Percentiles rank a stretch among this genome's conserved stretches.
Evolutionary conservation across 2,797 vertebrate genomes (phyloP).

Genomic region (Oreochromis mossambicus): DNA sequence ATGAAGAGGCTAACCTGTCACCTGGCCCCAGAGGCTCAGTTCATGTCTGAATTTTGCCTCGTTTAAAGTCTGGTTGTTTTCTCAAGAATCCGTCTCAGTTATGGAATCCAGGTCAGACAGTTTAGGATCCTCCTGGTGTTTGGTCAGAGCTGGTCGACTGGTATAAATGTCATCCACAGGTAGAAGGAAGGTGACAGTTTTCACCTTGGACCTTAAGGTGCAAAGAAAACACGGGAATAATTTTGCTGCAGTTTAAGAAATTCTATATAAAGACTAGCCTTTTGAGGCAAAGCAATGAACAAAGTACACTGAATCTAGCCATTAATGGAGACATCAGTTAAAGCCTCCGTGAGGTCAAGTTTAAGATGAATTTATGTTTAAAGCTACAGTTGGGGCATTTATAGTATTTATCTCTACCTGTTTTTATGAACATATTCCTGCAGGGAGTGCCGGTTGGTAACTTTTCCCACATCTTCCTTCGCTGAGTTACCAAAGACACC

Average conservation of each 20-base stretch:
- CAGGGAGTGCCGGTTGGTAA: constrained; percentile 68
- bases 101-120: constrained; percentile 71
- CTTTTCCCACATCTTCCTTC: constrained; percentile 37
- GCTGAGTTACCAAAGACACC: constrained; percentile 15
- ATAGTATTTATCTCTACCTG: constrained; percentile 70
- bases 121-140: constrained; percentile 67
- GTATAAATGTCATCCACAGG: constrained; percentile 82
- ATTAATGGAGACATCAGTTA: background rate
- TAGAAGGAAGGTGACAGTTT: constrained; percentile 90
- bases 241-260: background rate
- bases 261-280: background rate
- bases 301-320: background rate
- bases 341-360: background rate
- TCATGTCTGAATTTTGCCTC: background rate
- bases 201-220: constrained; percentile 83
- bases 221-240: background rate
- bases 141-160: constrained; percentile 69
- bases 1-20: constrained; percentile 10
- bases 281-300: background rate
- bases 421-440: constrained; percentile 78
- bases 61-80: background rate
- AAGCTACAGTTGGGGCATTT: too few species aligned
- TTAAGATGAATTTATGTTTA: background rate
- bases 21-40: background rate
- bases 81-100: constrained; percentile 80